A percentile compares a stretch with the other conserved stretches of the same genome.
These are phyloP conservation scores for Neoaliturus tenellus DNA, from an alignment of 2,888 invertebrate genomes.

Conservation along the genomic window DNA sequence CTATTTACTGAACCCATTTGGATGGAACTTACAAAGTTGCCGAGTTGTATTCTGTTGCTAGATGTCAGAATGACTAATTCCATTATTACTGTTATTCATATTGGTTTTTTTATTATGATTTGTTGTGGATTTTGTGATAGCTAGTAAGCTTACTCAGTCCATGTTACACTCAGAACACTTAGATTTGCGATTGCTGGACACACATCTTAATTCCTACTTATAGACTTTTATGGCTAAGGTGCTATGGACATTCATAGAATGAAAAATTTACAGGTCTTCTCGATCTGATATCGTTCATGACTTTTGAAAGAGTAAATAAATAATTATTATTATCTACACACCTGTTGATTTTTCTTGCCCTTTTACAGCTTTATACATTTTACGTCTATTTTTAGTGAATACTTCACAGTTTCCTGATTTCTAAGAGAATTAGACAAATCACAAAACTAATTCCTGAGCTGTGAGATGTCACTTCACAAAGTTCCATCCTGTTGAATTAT, in stretches of 20 bases:
- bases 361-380: no score
- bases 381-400: no score
- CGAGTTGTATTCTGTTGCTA: background rate
- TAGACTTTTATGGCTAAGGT: conserved; percentile 35
- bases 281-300: conserved; percentile 23
- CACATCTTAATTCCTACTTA: conserved; percentile 10
- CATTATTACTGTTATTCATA: background rate
- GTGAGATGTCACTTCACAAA: no score
- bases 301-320: conserved; percentile 36
- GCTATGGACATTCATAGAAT: conserved; percentile 44
- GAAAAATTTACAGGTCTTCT: conserved; percentile 23
- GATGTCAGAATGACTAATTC: background rate
- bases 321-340: conserved; percentile 36
- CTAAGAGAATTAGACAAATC: no score
- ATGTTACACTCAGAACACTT: background rate
- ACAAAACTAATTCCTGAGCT: no score
- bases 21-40: no score
- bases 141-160: background rate
- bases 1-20: no score
- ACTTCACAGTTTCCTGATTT: no score
- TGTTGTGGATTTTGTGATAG: background rate
- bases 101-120: background rate
- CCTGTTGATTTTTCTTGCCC: background rate
- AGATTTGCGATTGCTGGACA: conserved; percentile 11
- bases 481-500: no score